These are phyloP conservation scores for Pygocentrus nattereri DNA, from an alignment of 2,797 vertebrate species.

Conservation along the genomic window DNA sequence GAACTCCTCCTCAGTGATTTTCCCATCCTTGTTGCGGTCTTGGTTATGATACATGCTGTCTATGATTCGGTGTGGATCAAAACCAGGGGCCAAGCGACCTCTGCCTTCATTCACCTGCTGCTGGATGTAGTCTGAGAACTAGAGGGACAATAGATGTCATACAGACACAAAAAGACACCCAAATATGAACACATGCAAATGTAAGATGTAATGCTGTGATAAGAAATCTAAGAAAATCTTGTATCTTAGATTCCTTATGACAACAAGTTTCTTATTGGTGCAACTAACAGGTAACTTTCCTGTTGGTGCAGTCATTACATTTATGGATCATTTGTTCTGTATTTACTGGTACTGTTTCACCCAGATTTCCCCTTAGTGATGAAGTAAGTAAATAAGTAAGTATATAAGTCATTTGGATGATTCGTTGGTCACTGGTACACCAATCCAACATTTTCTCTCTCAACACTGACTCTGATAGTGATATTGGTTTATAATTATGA, in stretches of 20 bases:
- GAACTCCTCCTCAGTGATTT: constrained; percentile 91
- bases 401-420: too few species aligned
- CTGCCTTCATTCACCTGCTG: constrained; percentile 89
- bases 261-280: not conserved
- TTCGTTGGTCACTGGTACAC: too few species aligned
- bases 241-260: too few species aligned
- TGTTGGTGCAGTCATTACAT: too few species aligned
- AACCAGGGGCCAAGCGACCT: constrained; percentile 96
- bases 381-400: too few species aligned
- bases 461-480: too few species aligned
- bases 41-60: constrained; percentile 98
- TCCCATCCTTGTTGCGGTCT: constrained; percentile 92
- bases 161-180: not conserved
- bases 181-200: constrained; percentile 8
- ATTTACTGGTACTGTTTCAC: too few species aligned
- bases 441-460: too few species aligned
- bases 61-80: constrained; percentile 89
- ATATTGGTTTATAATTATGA: too few species aligned
- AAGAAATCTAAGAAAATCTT: not conserved
- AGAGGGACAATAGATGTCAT: constrained; percentile 8
- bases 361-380: too few species aligned
- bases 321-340: too few species aligned
- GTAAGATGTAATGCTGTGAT: not conserved
- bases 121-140: constrained; percentile 95
- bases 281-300: too few species aligned